These are phyloP conservation scores for Malthinus seriepunctatus DNA, from an alignment of 2,888 invertebrate genomes.

Conservation along the genomic window DNA sequence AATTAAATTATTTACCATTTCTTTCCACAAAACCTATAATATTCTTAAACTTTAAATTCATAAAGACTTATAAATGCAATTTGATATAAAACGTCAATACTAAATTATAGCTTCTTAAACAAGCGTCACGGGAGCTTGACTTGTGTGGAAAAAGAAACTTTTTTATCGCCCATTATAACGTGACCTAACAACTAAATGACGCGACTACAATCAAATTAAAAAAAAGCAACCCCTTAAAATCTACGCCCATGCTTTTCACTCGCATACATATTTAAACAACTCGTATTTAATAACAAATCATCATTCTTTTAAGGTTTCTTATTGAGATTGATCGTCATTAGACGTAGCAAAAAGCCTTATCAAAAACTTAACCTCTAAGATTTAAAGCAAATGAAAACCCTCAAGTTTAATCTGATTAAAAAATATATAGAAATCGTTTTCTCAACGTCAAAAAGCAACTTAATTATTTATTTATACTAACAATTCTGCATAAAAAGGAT, in stretches of 20 bases:
- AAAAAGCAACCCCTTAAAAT: neutral
- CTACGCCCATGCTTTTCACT: neutral
- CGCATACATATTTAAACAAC: neutral
- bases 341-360: slow-evolving; percentile 40
- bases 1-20: slow-evolving; percentile 13
- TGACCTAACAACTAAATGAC: no score
- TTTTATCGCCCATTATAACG: neutral
- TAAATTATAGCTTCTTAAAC: no score
- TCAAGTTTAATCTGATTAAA: slow-evolving; percentile 29
- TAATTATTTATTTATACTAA: slow-evolving; percentile 17
- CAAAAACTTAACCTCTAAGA: slow-evolving; percentile 46
- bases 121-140: no score
- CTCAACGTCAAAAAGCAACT: slow-evolving; percentile 5
- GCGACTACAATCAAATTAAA: no score
- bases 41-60: slow-evolving; percentile 5
- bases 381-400: slow-evolving; percentile 44
- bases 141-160: neutral
- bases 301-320: slow-evolving; percentile 37
- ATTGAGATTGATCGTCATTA: slow-evolving; percentile 35
- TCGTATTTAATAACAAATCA: slow-evolving; percentile 10
- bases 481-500: slow-evolving; percentile 77
- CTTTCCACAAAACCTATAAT: slow-evolving; percentile 19
- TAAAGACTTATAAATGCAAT: neutral
- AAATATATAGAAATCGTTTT: slow-evolving; percentile 1
- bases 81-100: no score